Evolutionary conservation across 92 coral and sea anemone genomes (phyloP).

Genomic region (Phenganax marumi): DNA sequence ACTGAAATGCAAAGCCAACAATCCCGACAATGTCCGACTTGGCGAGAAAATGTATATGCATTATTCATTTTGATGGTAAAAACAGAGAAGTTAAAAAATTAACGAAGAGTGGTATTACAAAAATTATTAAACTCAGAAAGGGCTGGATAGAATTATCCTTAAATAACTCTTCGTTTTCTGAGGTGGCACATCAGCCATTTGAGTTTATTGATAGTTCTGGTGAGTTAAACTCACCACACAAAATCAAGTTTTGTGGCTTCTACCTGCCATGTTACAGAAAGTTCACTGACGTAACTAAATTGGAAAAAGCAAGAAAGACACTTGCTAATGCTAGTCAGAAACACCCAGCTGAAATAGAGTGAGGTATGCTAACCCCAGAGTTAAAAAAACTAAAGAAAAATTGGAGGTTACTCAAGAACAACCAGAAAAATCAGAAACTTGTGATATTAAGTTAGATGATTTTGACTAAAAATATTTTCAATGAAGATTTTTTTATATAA

Average conservation of each 20-base stretch:
- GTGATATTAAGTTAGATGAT: too few species aligned
- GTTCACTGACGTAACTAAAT: not conserved
- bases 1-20: not conserved
- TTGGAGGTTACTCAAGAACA: too few species aligned
- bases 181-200: not conserved
- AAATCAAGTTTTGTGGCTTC: not conserved
- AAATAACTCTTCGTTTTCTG: not conserved
- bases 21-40: not conserved
- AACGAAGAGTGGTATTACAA: not conserved
- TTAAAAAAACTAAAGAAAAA: too few species aligned
- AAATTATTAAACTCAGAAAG: not conserved
- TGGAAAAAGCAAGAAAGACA: not conserved
- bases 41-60: not conserved
- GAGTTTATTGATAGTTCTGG: not conserved
- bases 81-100: not conserved
- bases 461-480: too few species aligned
- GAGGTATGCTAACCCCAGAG: too few species aligned
- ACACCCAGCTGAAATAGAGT: too few species aligned
- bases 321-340: not conserved
- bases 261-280: not conserved
- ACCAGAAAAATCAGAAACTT: too few species aligned
- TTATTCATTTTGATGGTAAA: conserved; percentile 7
- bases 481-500: too few species aligned
- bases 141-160: not conserved
- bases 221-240: not conserved